These are phyloP conservation scores for Protonemura montana DNA, from an alignment of 2,888 invertebrate genomes.

Conservation along the genomic window DNA sequence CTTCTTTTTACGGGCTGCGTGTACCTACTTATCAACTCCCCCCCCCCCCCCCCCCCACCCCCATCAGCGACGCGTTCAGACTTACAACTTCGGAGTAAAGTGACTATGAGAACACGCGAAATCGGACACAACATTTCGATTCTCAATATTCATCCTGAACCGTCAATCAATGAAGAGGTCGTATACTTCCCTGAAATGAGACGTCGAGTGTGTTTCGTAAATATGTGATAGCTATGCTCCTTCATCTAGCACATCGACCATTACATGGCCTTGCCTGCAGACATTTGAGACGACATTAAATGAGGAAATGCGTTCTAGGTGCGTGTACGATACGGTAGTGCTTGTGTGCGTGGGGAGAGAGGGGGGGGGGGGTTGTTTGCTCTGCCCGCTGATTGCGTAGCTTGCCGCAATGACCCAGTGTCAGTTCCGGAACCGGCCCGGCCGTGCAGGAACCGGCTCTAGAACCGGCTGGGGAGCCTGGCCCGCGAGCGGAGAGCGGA, in stretches of 20 bases:
- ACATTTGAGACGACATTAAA: constrained; percentile 31
- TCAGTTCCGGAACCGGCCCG: neutral
- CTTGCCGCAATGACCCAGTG: neutral
- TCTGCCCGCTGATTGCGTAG: neutral
- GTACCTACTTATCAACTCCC: neutral
- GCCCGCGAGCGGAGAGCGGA: too few relatives aligned
- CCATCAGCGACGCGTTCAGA: neutral
- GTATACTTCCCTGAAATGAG: neutral
- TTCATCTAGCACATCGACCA: neutral
- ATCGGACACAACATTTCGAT: neutral
- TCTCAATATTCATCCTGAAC: neutral
- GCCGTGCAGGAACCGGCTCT: neutral
- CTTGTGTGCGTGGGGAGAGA: constrained; percentile 26
- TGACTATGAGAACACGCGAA: neutral
- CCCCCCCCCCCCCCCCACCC: neutral
- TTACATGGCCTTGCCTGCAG: neutral
- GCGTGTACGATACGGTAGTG: constrained; percentile 31
- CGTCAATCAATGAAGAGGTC: neutral
- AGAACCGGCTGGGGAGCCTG: too few relatives aligned
- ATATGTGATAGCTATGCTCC: neutral
- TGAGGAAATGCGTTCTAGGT: constrained; percentile 30
- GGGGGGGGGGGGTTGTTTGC: neutral
- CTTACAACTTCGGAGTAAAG: neutral
- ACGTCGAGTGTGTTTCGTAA: neutral
- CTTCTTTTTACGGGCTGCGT: neutral